phyloP scores from a whole-genome alignment of 2,797 vertebrate species.

The Holocentrus rufus region DNA sequence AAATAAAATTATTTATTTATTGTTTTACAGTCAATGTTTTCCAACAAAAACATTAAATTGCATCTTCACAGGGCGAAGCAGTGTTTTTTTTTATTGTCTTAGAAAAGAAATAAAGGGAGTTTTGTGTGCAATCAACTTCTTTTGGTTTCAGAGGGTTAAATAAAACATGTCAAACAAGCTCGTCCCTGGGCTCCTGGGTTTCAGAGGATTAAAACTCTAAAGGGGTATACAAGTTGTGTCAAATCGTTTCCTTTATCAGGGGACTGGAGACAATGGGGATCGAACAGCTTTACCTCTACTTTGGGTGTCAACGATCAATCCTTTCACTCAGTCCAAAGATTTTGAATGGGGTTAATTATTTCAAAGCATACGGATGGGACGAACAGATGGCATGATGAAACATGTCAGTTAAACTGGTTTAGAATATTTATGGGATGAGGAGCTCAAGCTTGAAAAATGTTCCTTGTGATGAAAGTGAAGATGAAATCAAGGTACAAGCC shows the following conservation, averaged over 20 bases:
- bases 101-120: no score
- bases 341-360: conserved; percentile 20
- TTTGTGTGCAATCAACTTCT: no score
- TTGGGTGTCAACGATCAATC: conserved; percentile 20
- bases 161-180: neutral
- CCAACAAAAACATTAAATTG: no score
- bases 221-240: conserved; percentile 31
- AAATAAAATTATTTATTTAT: no score
- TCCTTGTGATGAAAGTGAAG: conserved; percentile 55
- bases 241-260: conserved; percentile 12
- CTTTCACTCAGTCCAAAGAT: neutral
- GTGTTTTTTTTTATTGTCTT: no score
- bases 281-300: neutral
- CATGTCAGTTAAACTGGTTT: conserved; percentile 33
- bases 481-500: conserved; percentile 54
- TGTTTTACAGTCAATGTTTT: no score
- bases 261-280: neutral
- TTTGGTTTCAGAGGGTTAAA: no score
- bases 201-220: conserved; percentile 44
- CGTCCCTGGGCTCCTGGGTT: no score
- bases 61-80: no score
- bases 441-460: conserved; percentile 37
- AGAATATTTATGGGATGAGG: conserved; percentile 43
- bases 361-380: conserved; percentile 3
- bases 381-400: conserved; percentile 36